These are phyloP conservation scores for Rhinolophus ferrumequinum DNA, from an alignment of 2,113 vertebrate genomes.

Conservation along the genomic window DNA sequence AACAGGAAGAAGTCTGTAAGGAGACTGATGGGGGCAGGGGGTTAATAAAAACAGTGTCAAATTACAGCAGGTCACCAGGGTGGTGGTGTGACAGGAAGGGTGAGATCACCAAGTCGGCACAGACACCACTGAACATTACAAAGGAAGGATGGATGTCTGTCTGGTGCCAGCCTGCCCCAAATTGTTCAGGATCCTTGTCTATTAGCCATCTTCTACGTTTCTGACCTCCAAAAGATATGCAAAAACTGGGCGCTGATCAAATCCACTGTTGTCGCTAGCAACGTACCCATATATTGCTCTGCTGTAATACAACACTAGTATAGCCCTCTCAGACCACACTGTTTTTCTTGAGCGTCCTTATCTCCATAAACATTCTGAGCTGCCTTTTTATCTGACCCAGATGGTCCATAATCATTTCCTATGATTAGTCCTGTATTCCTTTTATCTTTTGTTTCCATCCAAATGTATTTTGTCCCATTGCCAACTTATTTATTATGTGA, in stretches of 20 bases:
- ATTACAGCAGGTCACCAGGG: neutral
- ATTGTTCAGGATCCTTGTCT: neutral
- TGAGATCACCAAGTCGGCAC: neutral
- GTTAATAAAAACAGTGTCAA: neutral
- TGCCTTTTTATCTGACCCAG: slow-evolving; percentile 83
- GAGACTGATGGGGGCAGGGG: neutral
- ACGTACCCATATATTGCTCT: neutral
- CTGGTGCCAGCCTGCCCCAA: neutral
- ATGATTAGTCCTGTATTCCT: slow-evolving; percentile 73
- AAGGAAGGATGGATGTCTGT: neutral
- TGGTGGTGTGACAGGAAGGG: neutral
- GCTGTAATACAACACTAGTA: neutral
- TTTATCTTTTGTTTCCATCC: slow-evolving; percentile 85
- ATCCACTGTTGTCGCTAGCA: neutral
- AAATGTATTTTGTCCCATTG: slow-evolving; percentile 77
- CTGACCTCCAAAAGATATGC: neutral
- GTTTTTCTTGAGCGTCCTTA: slow-evolving; percentile 60
- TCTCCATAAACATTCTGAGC: slow-evolving; percentile 68
- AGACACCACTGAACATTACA: neutral
- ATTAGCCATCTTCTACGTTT: slow-evolving; percentile 21
- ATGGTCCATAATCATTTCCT: slow-evolving; percentile 80
- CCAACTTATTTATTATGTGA: slow-evolving; percentile 81
- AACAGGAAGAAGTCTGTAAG: neutral
- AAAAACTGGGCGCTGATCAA: neutral
- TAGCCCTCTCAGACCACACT: neutral